Evolutionary conservation across 1,140 invertebrate genomes (phyloP).

Genomic region (Listronotus oregonensis): DNA sequence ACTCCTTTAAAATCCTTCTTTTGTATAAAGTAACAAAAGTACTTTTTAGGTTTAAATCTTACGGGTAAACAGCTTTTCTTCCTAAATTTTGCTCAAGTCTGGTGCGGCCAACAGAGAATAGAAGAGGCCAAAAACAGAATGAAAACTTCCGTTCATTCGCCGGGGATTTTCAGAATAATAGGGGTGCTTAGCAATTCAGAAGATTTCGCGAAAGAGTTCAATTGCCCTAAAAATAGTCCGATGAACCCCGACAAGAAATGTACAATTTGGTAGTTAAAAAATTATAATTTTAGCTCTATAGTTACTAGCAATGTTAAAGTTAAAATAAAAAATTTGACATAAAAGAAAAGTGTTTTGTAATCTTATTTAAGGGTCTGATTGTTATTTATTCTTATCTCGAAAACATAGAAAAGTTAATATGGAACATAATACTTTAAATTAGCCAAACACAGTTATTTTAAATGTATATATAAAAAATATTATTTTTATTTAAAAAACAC

Average conservation of each 20-base stretch:
- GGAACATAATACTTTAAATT: too few relatives aligned
- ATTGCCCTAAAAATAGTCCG: constrained; percentile 68
- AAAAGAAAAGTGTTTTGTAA: too few relatives aligned
- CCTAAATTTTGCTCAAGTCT: constrained; percentile 79
- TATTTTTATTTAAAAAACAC: too few relatives aligned
- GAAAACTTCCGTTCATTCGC: constrained; percentile 81
- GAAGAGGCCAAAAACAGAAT: constrained; percentile 80
- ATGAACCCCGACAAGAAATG: constrained; percentile 87
- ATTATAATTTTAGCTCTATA: neutral
- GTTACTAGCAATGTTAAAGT: too few relatives aligned
- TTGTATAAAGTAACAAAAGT: neutral
- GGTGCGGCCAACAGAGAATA: constrained; percentile 76
- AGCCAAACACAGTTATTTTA: too few relatives aligned
- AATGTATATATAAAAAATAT: too few relatives aligned
- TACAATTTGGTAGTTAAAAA: constrained; percentile 71
- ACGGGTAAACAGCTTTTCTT: constrained; percentile 81
- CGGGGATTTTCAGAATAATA: constrained; percentile 70
- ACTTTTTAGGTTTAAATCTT: constrained; percentile 61
- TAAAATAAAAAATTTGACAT: too few relatives aligned
- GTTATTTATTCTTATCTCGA: too few relatives aligned
- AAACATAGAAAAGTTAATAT: too few relatives aligned
- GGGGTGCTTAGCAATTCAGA: constrained; percentile 82
- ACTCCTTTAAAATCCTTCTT: neutral
- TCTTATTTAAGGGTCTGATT: too few relatives aligned
- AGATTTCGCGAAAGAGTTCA: constrained; percentile 76